Base-by-base conservation (phyloP, 2,113 vertebrate genomes). In the Cryptoleucopteryx plumbea region DNA sequence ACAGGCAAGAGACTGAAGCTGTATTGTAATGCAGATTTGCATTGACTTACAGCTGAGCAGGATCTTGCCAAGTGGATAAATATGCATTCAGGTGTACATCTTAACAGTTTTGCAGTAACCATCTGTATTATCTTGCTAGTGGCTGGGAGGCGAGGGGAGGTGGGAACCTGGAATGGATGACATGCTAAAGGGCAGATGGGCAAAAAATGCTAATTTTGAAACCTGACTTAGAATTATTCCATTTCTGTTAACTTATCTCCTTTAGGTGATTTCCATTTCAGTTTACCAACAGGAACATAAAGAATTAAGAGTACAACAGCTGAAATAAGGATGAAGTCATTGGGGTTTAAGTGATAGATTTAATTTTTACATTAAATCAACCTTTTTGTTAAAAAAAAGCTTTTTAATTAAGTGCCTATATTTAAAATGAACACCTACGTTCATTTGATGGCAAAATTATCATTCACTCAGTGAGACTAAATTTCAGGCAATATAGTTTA, bases 21-120 rank as follows among this genome's bases (percentile, higher is more conserved):
- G 25, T 45, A 80, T 73, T 96, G 50, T 91, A 18, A 86, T 93
- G 23, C 52, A 83, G 45, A 92, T 86, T 62, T 90, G 12, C 66
- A 63, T 50, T 52, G 1, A 48, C n/a, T 80, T 67, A 67, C n/a
- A 90, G 85, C 86, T 97, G 78, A 74, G 78, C 34, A 82, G 52
- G 71, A 25, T 52, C 52, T 80, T 43, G 74, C 58, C 88, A 86
- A 93, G 61, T 83, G 42, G 38, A 53, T 86, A 38, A 86, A 87
- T 80, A 52, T 10, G 11, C 59, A 15, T 86, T 96, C 72, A 81
- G 77, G 70, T 82, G 68, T 38, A 42, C 8, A 4, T 94, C 38
- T 93, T 78, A 67, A 16, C 8, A 84, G 83, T 91, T 97, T 87
- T 43, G 43, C 77, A 92, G 52, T 20, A 85, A 29, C 82, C 74